These are phyloP conservation scores for Cathartes aura DNA, from an alignment of 2,113 vertebrate species.

Conservation along the genomic window DNA sequence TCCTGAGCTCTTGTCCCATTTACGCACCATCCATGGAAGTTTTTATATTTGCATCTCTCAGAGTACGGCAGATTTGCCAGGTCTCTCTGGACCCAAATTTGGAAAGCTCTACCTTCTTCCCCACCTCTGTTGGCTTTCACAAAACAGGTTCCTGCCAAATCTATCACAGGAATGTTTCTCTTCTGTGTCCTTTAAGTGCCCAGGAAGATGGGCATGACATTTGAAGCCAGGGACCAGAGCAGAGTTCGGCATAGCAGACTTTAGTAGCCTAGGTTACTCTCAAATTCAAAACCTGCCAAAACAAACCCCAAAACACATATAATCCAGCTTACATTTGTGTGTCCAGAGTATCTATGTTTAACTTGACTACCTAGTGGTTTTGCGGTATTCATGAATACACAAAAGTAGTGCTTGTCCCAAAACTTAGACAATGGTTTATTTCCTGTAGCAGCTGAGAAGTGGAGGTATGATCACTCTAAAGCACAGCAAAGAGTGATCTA, in stretches of 20 bases:
- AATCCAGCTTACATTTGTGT: background rate
- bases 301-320: background rate
- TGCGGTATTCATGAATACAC: background rate
- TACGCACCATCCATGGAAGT: background rate
- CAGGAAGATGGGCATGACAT: background rate
- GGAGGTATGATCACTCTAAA: background rate
- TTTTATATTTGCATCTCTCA: background rate
- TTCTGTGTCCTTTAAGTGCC: background rate
- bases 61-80: background rate
- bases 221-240: background rate
- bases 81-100: background rate
- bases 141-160: background rate
- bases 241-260: background rate
- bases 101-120: background rate
- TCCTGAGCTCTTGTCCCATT: conserved; percentile 21
- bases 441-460: background rate
- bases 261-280: background rate
- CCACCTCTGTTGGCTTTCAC: background rate
- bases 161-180: background rate
- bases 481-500: background rate
- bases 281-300: background rate
- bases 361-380: background rate
- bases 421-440: conserved; percentile 18
- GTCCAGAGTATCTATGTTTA: background rate
- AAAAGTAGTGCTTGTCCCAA: background rate